Conservation (phyloP, 2,113 vertebrate genomes). For the Boulengeromyrus knoepffleri region DNA sequence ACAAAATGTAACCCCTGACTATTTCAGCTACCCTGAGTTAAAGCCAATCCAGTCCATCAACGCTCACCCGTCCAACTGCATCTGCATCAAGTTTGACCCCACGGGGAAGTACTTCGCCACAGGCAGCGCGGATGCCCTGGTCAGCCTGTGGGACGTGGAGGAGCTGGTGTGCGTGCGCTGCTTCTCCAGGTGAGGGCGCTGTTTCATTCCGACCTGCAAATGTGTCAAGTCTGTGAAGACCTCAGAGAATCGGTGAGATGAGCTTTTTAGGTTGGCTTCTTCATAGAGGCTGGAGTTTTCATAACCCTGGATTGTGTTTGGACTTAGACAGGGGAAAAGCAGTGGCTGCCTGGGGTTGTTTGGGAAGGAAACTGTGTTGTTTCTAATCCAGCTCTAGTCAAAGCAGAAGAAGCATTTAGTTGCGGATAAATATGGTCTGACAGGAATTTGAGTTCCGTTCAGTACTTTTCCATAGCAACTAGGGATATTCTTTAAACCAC, state of each 20-base stretch:
- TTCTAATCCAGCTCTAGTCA: not conserved
- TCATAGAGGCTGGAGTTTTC: not conserved
- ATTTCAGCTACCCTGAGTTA: slow-evolving; percentile 83
- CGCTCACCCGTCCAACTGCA: slow-evolving; percentile 96
- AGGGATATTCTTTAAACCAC: not conserved
- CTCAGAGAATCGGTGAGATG: not conserved
- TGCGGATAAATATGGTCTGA: not conserved
- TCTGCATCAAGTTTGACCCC: slow-evolving; percentile 98
- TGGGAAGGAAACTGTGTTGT: not conserved
- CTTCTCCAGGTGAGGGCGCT: slow-evolving; percentile 77
- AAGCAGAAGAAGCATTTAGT: not conserved
- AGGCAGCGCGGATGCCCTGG: slow-evolving; percentile 88
- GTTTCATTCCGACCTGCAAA: not conserved
- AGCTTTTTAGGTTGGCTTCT: not conserved
- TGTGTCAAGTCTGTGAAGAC: not conserved
- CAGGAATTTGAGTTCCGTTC: not conserved
- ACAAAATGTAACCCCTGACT: not conserved
- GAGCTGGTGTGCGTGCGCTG: slow-evolving; percentile 94
- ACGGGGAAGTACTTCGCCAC: slow-evolving; percentile 95
- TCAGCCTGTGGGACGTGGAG: slow-evolving; percentile 94
- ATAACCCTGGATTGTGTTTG: not conserved
- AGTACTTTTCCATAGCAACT: not conserved
- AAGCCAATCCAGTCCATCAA: slow-evolving; percentile 98
- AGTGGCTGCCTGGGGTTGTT: not conserved
- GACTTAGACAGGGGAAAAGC: not conserved